Base-by-base conservation (phyloP, 1,140 invertebrate species). In the Drosophila micromelanica region DNA sequence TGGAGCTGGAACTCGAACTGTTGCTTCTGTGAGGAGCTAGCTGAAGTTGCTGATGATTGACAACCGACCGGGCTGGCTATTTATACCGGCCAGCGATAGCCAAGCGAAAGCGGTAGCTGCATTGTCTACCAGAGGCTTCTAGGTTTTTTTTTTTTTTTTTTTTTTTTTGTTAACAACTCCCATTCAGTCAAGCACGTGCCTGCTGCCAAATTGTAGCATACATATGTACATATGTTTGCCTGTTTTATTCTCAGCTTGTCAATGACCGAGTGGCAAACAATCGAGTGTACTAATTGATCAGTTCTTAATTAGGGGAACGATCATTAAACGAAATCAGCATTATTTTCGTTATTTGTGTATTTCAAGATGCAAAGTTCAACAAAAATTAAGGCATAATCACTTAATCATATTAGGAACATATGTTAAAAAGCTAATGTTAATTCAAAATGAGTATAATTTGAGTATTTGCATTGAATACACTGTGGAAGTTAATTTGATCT, bases 21-120 rank as follows among this genome's bases (percentile, higher is more conserved):
- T 23, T 15, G 56, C 17, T 72, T 55, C 23, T 52, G 17, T 57
- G 45, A 63, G 37, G 15, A 49, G 68, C 68, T 51, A 54, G 37
- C 40, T 11, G 11, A 30, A 43, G 55, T 48, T 20, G 68, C 45
- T 64, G 65, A 63, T 70, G 61, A 43, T 17, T 70, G 8, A 0
- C 8, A 2, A 8, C 8, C 2, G 30, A 3, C 8, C 11, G 23
- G 8, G 12, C 13, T 13, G 35, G 9, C 17, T 60, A 59, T 73
- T 67, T 73, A 73, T 73, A 73, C 38, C 38, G 32, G 27, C 6
- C 64, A n/a, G 32, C 35, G 42, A 30, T 7, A 27, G 17, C 5
- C 15, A 17, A 13, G 32, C 13, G 6, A 3, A 4, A 11, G 5
- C 37, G 11, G 5, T 2, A 49, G 11, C 27, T 9, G 0, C n/a